Conservation (phyloP, 2,113 vertebrate genomes). For the Tiliqua scincoides region DNA sequence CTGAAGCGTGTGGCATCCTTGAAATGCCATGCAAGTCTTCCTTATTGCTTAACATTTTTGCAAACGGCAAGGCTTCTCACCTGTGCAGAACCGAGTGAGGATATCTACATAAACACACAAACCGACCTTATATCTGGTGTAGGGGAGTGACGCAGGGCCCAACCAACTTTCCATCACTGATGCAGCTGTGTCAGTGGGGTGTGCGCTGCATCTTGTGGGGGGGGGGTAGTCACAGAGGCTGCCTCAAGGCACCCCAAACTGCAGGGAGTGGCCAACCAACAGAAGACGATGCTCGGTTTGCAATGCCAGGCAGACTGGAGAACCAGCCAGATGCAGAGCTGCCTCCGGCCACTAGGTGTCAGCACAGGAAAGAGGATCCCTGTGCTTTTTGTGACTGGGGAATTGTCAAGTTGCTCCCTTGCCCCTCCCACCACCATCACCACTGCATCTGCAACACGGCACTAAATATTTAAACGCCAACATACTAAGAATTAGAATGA, state of each 20-base stretch:
- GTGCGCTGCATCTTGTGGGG: too few species aligned
- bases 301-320: neutral
- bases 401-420: neutral
- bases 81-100: too few species aligned
- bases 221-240: too few species aligned
- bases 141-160: too few species aligned
- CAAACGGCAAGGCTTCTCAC: too few species aligned
- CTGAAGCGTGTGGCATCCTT: too few species aligned
- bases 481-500: conserved; percentile 69
- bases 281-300: neutral
- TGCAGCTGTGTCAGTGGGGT: too few species aligned
- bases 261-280: neutral
- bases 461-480: conserved; percentile 58
- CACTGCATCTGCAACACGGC: conserved; percentile 11
- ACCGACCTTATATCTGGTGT: too few species aligned
- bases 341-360: conserved; percentile 78
- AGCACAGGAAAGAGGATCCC: conserved; percentile 71
- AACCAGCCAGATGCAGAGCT: neutral
- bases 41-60: too few species aligned
- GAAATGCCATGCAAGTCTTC: too few species aligned
- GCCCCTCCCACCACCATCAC: conserved; percentile 32
- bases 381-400: fast-evolving
- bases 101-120: too few species aligned
- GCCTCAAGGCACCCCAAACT: neutral
- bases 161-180: too few species aligned